Evolutionary conservation across 2,113 vertebrate species (phyloP), one percentile per base, ranked within the genome.

Genomic region (Entelurus aequoreus): DNA sequence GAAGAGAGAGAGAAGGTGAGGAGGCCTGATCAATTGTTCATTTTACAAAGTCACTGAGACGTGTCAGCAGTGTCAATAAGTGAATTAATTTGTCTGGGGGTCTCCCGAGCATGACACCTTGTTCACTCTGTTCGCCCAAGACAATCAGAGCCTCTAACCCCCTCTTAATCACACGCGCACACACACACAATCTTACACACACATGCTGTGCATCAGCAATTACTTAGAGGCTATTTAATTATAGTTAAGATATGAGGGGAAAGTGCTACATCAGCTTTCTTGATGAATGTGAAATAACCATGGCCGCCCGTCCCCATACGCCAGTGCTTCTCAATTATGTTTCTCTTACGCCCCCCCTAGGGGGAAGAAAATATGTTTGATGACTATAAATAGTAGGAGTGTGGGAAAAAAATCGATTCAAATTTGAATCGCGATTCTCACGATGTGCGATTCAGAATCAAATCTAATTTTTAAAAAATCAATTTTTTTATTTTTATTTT

Each of bases 11-110:
- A 48, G 74, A 72, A 28, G 28, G 28, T 28, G 75, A 79, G 77
- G 62, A 76, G 72, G 79, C 66, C 85, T 90, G 92, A 95, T 95
- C 94, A 93, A 94, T 93, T 93, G 92, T 92, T 94, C 93, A 94
- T 96, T 94, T 92, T 90, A 92, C 88, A 92, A 92, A 95, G 92
- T 90, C 90, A 91, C 79, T 86, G 89, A 90, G 90, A 91, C 80
- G 79, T 93, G 92, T 90, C 90, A 90, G 88, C 84, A 77, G 91
- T 92, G 88, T 92, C 93, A 93, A 92, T 90, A 90, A 90, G 86
- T 90, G 88, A 93, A 94, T 93, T 90, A 90, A 89, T 88, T 91
- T 89, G 88, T 90, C 83, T 90, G 82, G 87, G 84, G 59, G 49
- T 82, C 88, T 89, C 81, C 79, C 60, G 86, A 89, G 88, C 89